Evolutionary conservation across 1,140 invertebrate species (phyloP).

Genomic region (Aphaenogaster rudis): DNA sequence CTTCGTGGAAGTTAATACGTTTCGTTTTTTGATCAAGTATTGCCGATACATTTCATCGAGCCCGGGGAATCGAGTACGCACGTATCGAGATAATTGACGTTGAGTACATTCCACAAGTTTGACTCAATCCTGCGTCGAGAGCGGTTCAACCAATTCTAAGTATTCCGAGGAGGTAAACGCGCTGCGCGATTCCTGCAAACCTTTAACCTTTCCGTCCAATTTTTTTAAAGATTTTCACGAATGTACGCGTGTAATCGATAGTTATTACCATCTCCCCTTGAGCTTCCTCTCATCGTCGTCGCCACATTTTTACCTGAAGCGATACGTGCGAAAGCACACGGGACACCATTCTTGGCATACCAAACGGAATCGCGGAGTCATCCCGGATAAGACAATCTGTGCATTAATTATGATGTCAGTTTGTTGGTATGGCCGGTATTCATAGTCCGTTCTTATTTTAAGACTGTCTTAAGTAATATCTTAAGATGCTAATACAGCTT

Average conservation of each 20-base stretch:
- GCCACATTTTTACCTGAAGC: not conserved
- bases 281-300: not conserved
- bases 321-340: not conserved
- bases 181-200: not conserved
- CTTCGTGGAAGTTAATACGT: conserved; percentile 3
- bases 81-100: not conserved
- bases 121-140: not conserved
- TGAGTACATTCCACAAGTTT: not conserved
- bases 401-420: not conserved
- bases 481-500: not conserved
- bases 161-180: not conserved
- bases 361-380: not conserved
- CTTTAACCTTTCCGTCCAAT: conserved; percentile 17
- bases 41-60: not conserved
- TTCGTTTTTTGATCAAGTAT: not conserved
- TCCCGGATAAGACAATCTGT: not conserved
- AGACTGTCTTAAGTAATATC: not conserved
- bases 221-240: not conserved
- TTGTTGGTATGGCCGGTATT: not conserved
- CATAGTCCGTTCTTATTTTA: not conserved
- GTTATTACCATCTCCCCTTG: not conserved
- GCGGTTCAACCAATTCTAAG: not conserved
- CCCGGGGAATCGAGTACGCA: not conserved
- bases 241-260: not conserved
- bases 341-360: not conserved